Evolutionary conservation across 2,113 vertebrate genomes (phyloP), one percentile per base, ranked within the genome.

Genomic region (Glaucomys volans): DNA sequence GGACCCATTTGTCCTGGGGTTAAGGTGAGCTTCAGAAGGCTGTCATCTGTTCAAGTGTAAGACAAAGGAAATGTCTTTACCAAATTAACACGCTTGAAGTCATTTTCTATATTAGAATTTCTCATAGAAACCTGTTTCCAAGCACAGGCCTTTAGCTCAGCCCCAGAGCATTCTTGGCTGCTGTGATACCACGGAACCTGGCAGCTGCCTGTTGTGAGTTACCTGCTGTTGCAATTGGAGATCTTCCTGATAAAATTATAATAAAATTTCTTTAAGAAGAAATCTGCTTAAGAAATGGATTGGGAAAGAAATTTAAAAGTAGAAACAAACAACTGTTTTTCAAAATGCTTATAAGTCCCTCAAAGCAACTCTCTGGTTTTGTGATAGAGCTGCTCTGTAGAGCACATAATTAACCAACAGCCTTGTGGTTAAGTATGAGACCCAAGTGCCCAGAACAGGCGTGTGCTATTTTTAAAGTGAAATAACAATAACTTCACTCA

Each of bases 231-330:
- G 12, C 72, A 62, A 69, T 10, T 59, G 30, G 59, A 88, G 40
- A 59, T 67, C 91, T 87, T 95, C 67, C 67, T 82, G 75, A 85
- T 84, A 79, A 69, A 95, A 92, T 80, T 76, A 94, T 3, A 93
- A 75, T n/a, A 59, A 44, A 4, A 40, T 67, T 90, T 66, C 14
- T 67, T 66, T 42, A 37, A 69, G 44, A 24, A 6, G 28, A 59
- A 79, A 69, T 69, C 71, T 84, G 64, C 66, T 80, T 86, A 75
- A 87, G 84, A 92, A 66, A 12, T 80, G 76, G 64, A 42, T 47
- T 52, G 32, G 57, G 57, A 12, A 30, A 92, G 37, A 74, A 42
- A 20, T 47, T 17, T 74, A 74, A 82, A 90, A 44, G 30, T 32
- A 62, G 87, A 91, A 81, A 66, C 50, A 44, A 75, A 74, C 52